phyloP scores from a whole-genome alignment of 2,797 vertebrate genomes.

The Nothura maculosa region DNA sequence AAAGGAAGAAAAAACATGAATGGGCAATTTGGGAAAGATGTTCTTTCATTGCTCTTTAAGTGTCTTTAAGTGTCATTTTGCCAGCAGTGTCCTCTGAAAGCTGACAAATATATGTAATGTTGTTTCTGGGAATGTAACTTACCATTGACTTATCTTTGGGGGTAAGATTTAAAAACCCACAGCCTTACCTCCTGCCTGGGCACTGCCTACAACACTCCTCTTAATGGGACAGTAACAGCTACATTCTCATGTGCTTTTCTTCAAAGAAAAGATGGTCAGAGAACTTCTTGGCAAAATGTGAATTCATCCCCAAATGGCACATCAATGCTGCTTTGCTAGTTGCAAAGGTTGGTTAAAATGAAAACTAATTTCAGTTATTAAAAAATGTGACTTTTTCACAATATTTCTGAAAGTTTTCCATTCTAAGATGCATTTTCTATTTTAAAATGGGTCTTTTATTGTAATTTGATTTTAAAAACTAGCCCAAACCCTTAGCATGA shows the following conservation, averaged over 20 bases:
- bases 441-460: background rate
- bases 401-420: background rate
- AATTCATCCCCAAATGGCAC: background rate
- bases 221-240: background rate
- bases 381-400: background rate
- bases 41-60: constrained; percentile 41
- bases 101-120: background rate
- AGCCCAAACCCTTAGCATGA: background rate
- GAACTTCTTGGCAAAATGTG: background rate
- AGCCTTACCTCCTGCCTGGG: background rate
- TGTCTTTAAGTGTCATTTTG: constrained; percentile 45
- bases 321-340: background rate
- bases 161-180: background rate
- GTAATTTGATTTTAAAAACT: background rate
- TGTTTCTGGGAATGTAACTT: background rate
- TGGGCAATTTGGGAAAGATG: background rate
- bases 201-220: background rate
- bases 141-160: background rate
- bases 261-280: background rate
- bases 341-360: background rate
- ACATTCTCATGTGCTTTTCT: background rate
- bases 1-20: background rate
- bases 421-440: background rate
- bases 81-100: background rate
- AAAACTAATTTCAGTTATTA: background rate